Percentiles rank a stretch among this genome's conserved stretches.
These are phyloP conservation scores for Procambarus virginalis DNA, from an alignment of 1,140 invertebrate genomes.

Conservation along the genomic window DNA sequence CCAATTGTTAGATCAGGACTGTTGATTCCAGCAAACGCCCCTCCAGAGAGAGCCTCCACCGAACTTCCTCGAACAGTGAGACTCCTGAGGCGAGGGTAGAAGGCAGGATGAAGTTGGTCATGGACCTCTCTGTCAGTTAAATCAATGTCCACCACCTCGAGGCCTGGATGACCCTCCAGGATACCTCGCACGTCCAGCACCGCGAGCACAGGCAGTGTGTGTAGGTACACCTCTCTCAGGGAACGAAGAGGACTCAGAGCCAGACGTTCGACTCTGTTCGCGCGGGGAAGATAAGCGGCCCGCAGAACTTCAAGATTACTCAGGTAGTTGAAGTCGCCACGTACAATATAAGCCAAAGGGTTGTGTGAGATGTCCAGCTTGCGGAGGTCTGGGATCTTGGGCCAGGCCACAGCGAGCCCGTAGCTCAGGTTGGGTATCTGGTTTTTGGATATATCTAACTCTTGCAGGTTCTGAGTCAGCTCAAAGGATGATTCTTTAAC, in stretches of 20 bases:
- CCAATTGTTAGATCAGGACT: conserved; percentile 81
- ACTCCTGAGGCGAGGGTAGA: conserved; percentile 85
- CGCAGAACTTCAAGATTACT: conserved; percentile 80
- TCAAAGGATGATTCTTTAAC: conserved; percentile 83
- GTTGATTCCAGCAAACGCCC: conserved; percentile 84
- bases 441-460: conserved; percentile 86
- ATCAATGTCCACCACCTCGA: conserved; percentile 84
- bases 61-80: conserved; percentile 84
- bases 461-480: conserved; percentile 85
- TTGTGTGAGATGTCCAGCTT: conserved; percentile 86
- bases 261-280: conserved; percentile 86
- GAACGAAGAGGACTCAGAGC: conserved; percentile 84
- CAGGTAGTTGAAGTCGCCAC: conserved; percentile 84
- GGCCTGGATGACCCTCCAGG: conserved; percentile 76
- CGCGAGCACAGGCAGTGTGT: conserved; percentile 84
- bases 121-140: conserved; percentile 88
- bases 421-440: conserved; percentile 79
- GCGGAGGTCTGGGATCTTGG: conserved; percentile 81
- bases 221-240: conserved; percentile 81
- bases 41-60: conserved; percentile 86
- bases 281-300: conserved; percentile 81
- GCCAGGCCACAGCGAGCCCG: conserved; percentile 77
- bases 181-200: conserved; percentile 89
- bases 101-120: conserved; percentile 85
- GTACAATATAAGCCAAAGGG: conserved; percentile 81